Evolutionary conservation across 2,888 invertebrate species (phyloP), one percentile per base, ranked within the genome.

Genomic region (Pyralis farinalis): DNA sequence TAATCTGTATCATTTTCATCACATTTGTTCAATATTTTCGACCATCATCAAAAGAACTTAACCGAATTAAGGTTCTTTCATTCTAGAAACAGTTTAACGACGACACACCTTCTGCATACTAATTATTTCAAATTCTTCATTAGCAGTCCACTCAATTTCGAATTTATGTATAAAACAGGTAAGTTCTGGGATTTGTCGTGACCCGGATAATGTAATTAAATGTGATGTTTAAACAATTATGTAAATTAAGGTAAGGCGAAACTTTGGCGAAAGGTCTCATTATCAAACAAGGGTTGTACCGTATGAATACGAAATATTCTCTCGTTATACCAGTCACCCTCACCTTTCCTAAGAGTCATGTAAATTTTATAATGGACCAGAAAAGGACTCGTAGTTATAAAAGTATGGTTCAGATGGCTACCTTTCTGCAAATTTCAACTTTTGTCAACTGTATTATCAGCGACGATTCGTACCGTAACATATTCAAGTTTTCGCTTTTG

Each of bases 161-260:
- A 55, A 62, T 59, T 59, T 62, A 62, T 53, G 49, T 57, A 59
- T 50, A 50, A 51, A 59, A 57, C 63, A 63, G 63, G 67, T 66
- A 63, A 58, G 62, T 52, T 61, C 52, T 46, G 52, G 62, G 63
- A 63, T 67, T 68, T 64, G 60, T 65, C 57, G 62, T 56, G 51
- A 54, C 57, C 60, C 43, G 55, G 55, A 56, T 68, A 66, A 70
- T 64, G 64, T 68, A 70, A 71, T 71, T 67, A 68, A 68, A 70
- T 61, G 68, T 68, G 63, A 73, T 75, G 69, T 73, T 75, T 72
- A 70, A 71, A 70, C 71, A 76, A 76, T 75, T 73, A 73, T 74
- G 72, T 60, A 75, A 73, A 76, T 69, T 58, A 58, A 60, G 55
- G 63, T 51, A 49, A 48, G 55, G 50, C 49, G 60, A 64, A 70